Evolutionary conservation across 2,888 invertebrate genomes (phyloP).

Genomic region (Tetragonisca angustula): DNA sequence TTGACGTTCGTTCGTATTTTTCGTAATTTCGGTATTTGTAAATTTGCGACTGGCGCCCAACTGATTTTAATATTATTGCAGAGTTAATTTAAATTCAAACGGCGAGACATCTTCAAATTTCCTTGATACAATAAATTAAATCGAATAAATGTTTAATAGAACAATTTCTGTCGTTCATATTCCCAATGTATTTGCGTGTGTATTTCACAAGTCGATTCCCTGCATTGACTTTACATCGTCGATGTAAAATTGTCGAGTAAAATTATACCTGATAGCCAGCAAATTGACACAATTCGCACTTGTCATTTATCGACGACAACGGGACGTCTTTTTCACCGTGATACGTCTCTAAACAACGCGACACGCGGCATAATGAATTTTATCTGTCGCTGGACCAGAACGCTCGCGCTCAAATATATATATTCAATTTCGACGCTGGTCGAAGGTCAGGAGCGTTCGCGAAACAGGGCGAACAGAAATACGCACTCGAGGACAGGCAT

Average conservation of each 20-base stretch:
- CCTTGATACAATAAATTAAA: too few relatives aligned
- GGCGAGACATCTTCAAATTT: too few relatives aligned
- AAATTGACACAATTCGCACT: not conserved
- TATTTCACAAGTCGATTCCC: too few relatives aligned
- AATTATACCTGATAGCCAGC: not conserved
- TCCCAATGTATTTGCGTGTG: too few relatives aligned
- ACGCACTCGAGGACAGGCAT: slow-evolving; percentile 1
- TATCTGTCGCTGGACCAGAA: not conserved
- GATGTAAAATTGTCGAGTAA: not conserved
- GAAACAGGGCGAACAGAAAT: not conserved
- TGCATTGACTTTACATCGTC: too few relatives aligned
- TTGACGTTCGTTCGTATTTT: not conserved
- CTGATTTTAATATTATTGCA: too few relatives aligned
- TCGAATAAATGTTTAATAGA: too few relatives aligned
- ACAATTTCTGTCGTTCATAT: too few relatives aligned
- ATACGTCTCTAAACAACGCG: not conserved
- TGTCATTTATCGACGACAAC: not conserved
- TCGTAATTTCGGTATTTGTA: too few relatives aligned
- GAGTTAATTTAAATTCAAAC: too few relatives aligned
- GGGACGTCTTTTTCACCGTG: not conserved
- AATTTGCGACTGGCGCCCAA: too few relatives aligned
- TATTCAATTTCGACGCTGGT: not conserved
- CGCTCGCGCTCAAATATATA: too few relatives aligned
- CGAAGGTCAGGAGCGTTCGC: slow-evolving; percentile 1
- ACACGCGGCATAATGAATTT: not conserved